These are phyloP conservation scores for Vimba vimba DNA, from an alignment of 2,113 vertebrate species.

Conservation along the genomic window DNA sequence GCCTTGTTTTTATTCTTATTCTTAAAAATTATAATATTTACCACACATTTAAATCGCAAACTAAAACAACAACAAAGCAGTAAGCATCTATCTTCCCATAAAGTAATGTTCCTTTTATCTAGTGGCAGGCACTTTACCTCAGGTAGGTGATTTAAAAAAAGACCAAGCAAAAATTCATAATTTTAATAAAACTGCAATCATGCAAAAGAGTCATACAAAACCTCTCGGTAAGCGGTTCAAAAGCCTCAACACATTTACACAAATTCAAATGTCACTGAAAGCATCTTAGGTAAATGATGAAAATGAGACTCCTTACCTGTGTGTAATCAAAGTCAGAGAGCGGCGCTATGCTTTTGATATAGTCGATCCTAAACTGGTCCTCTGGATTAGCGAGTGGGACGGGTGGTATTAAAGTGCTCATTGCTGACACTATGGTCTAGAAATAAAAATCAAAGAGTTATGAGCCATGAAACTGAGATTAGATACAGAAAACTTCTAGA, in stretches of 20 bases:
- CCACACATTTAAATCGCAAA: not conserved
- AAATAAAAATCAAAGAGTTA: conserved; percentile 63
- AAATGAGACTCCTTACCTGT: conserved; percentile 82
- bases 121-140: too few relatives aligned
- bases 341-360: conserved; percentile 98
- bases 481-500: not conserved
- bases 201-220: not conserved
- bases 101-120: not conserved
- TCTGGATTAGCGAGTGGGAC: conserved; percentile 95
- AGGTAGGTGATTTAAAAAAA: too few relatives aligned
- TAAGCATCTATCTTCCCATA: not conserved
- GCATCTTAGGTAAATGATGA: not conserved
- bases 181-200: not conserved
- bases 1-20: not conserved
- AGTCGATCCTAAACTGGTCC: conserved; percentile 97
- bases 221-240: not conserved
- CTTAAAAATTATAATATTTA: not conserved
- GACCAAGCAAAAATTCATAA: not conserved
- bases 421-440: conserved; percentile 97
- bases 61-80: not conserved
- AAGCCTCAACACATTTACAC: not conserved
- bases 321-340: conserved; percentile 98
- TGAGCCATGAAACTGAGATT: conserved; percentile 59
- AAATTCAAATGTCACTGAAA: conserved; percentile 29
- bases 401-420: conserved; percentile 99